Evolutionary conservation across 2,888 invertebrate genomes (phyloP).

Genomic region (Hemistola chrysoprasaria): DNA sequence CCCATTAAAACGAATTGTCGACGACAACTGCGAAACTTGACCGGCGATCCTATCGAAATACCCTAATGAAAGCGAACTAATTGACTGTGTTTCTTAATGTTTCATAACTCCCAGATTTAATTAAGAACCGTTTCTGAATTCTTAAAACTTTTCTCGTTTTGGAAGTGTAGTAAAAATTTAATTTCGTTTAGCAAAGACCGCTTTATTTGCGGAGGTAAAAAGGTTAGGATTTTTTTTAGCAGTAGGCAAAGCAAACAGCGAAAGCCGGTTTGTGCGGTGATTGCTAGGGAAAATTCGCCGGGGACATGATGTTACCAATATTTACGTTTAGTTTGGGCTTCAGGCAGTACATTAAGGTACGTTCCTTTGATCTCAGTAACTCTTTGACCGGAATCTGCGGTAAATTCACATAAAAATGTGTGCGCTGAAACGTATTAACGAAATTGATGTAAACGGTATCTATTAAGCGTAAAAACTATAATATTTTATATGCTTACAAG

Average conservation of each 20-base stretch:
- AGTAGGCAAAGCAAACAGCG: constrained; percentile 15
- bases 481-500: neutral
- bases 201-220: constrained; percentile 22
- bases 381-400: constrained; percentile 52
- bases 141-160: constrained; percentile 25
- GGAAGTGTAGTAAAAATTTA: constrained; percentile 22
- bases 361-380: constrained; percentile 47
- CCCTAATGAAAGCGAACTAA: constrained; percentile 33
- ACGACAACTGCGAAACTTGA: constrained; percentile 51
- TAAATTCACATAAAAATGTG: constrained; percentile 50
- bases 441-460: constrained; percentile 21
- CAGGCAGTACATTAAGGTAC: constrained; percentile 39
- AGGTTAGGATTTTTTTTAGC: constrained; percentile 13
- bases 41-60: constrained; percentile 23
- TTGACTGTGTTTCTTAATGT: constrained; percentile 37
- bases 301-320: constrained; percentile 41
- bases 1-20: constrained; percentile 72
- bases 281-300: constrained; percentile 32
- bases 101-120: constrained; percentile 33
- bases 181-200: constrained; percentile 25
- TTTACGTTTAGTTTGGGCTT: constrained; percentile 44
- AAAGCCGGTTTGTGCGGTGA: constrained; percentile 24
- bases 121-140: constrained; percentile 15
- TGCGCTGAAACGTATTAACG: constrained; percentile 41
- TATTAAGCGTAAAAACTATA: constrained; percentile 4